Evolutionary conservation across 1,140 invertebrate species (phyloP), one percentile per base, ranked within the genome.

Genomic region (Drosophila saltans): DNA sequence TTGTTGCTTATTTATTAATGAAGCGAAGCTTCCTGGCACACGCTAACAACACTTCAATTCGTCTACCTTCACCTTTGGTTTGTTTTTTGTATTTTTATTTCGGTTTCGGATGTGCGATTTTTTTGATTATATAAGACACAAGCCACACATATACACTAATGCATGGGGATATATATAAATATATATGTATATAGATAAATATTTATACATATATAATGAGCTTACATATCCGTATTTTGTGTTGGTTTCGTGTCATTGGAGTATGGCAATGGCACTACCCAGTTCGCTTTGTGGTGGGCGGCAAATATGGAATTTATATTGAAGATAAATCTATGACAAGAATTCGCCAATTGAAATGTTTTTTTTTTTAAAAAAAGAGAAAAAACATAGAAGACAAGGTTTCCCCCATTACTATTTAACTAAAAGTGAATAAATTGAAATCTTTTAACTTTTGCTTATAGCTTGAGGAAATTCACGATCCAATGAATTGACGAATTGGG

Each of bases 21-120:
- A 75, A 75, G 43, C 60, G 68, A 48, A 36, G 64, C 64, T 78
- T 78, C 76, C 76, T 78, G 76, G 56, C 72, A 66, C 64, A 78
- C 63, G 63, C 55, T 39, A 61, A 59, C 40, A 61, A 55, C 40
- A 63, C 33, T 60, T 16, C 59, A 41, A 59, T n/a, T 56, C 48
- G 39, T 64, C 67, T 59, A 68, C 72, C 76, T 78, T 78, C 72
- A 78, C 72, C 76, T 78, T 71, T 62, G 63, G 57, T 56, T 41
- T 24, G 21, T 24, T 33, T 55, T 24, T 10, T 41, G 28, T 62
- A 30, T 16, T 16, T 30, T 30, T 36, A 4, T 36, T 30, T 55
- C 4, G 33, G 48, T 40, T 60, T 66, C 55, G 55, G 41, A 72
- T 72, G 55, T 59, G 69, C 55, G 72, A 66, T 64, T 66, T 64